Conservation (phyloP, 2,888 invertebrate species). For the Rhamnusium bicolor region DNA sequence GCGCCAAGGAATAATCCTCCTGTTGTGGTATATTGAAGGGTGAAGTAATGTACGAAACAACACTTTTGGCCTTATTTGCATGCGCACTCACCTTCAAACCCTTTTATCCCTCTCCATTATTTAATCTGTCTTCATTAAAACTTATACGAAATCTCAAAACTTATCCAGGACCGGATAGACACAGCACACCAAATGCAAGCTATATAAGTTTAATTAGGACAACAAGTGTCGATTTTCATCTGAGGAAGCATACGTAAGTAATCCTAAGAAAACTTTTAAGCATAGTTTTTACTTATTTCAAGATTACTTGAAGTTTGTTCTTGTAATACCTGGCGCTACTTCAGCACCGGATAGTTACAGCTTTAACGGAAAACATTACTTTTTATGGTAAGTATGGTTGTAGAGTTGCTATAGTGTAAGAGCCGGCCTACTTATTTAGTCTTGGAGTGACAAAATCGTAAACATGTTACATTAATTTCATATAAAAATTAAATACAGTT, state of each 20-base stretch:
- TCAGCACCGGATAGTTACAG: not conserved
- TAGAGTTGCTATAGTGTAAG: too few species aligned
- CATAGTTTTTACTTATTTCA: constrained; percentile 13
- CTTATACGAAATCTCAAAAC: constrained; percentile 55
- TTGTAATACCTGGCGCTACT: not conserved
- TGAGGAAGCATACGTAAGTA: not conserved
- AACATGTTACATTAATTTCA: too few species aligned
- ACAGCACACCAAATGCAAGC: not conserved
- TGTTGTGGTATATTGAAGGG: constrained; percentile 9
- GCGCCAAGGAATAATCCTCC: constrained; percentile 2
- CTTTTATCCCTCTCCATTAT: constrained; percentile 55
- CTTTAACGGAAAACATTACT: too few species aligned
- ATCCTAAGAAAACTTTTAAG: constrained; percentile 4
- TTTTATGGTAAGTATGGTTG: too few species aligned
- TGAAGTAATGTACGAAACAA: not conserved
- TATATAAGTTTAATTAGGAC: constrained; percentile 14
- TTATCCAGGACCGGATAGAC: not conserved
- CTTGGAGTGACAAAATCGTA: too few species aligned
- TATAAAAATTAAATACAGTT: too few species aligned
- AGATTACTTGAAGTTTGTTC: not conserved
- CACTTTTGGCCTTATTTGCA: constrained; percentile 14
- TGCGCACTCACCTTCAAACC: constrained; percentile 31
- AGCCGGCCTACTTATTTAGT: too few species aligned
- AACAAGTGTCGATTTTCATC: constrained; percentile 26
- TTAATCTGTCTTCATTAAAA: constrained; percentile 67